A percentile compares a stretch with the other conserved stretches of the same genome.
Conservation (phyloP, 2,113 vertebrate genomes). For the Rhineura floridana region DNA sequence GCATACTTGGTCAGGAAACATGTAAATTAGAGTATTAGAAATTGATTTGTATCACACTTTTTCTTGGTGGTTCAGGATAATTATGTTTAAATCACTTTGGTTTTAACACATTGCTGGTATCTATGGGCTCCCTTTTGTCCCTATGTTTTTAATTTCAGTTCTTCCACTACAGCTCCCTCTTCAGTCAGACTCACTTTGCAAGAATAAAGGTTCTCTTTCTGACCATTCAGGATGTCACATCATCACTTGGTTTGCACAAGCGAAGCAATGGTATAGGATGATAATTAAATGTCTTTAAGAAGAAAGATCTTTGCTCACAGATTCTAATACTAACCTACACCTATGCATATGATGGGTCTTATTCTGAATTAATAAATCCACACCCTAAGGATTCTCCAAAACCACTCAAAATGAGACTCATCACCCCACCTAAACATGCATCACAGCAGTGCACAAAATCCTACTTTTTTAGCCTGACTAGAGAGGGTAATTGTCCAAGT, state of each 20-base stretch:
- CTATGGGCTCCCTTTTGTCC: not conserved
- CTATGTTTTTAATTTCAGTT: not conserved
- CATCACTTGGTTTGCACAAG: not conserved
- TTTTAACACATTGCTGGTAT: not conserved
- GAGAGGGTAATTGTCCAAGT: not conserved
- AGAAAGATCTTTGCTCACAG: not conserved
- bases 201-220: not conserved
- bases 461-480: not conserved
- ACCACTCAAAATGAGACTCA: not conserved
- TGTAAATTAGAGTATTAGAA: not conserved
- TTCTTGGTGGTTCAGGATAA: not conserved
- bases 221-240: too few species aligned
- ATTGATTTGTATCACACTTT: not conserved
- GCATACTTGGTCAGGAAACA: not conserved
- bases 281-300: not conserved
- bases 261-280: not conserved
- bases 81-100: not conserved
- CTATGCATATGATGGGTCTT: too few species aligned
- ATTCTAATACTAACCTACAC: not conserved
- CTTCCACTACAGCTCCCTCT: too few species aligned
- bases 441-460: not conserved
- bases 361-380: not conserved
- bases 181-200: not conserved
- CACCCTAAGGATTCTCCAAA: not conserved
- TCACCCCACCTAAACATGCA: not conserved